Evolutionary conservation across 2,113 vertebrate genomes (phyloP).

Genomic region (Heterochromis multidens): DNA sequence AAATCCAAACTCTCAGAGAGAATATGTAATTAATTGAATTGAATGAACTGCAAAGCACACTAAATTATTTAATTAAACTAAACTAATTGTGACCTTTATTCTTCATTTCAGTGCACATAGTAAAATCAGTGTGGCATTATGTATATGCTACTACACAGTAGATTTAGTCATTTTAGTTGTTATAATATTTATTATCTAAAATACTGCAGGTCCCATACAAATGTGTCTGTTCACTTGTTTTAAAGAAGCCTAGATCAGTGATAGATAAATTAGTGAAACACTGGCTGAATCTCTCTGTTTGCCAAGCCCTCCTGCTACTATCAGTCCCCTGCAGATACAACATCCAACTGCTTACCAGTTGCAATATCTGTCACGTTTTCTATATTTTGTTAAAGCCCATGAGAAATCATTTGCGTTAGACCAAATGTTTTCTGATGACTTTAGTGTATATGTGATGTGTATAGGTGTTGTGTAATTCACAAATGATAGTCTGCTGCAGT

Average conservation of each 20-base stretch:
- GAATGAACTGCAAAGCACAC: not conserved
- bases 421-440: not conserved
- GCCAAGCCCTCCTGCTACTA: not conserved
- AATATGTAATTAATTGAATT: not conserved
- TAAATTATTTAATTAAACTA: not conserved
- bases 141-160: not conserved
- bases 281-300: not conserved
- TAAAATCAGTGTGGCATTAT: not conserved
- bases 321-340: not conserved
- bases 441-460: not conserved
- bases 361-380: not conserved
- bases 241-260: not conserved
- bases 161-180: not conserved
- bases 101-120: not conserved
- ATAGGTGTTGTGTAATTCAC: rapidly evolving
- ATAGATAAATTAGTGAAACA: not conserved
- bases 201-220: not conserved
- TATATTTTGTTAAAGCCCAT: not conserved
- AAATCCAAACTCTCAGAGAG: not conserved
- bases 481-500: not conserved
- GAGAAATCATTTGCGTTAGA: not conserved
- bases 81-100: not conserved
- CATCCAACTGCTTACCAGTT: not conserved
- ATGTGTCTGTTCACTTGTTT: not conserved
- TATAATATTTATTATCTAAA: not conserved